Evolutionary conservation across 2,113 vertebrate species (phyloP), one percentile per base, ranked within the genome.

Genomic region (Kryptolebias marmoratus): DNA sequence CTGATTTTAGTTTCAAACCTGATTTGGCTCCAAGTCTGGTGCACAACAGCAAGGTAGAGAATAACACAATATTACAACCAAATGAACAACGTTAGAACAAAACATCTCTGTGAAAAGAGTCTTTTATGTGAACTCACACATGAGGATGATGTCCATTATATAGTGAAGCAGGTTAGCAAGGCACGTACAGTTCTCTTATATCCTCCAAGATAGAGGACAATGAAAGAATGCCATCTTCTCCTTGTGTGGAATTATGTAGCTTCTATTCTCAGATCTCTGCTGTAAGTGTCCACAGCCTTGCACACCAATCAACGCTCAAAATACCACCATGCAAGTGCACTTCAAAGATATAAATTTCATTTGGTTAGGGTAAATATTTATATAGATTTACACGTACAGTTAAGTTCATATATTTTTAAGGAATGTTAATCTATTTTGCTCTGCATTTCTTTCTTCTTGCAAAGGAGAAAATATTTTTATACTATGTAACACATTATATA

Each of bases 381-480:
- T 91, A 93, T 92, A 93, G 90, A 94, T 93, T 93, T 93, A 91
- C 88, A 93, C 88, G 91, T 82, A 94, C 88, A 92, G 92, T 92
- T 85, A 90, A 90, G 91, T 91, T 93, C 84, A 93, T 93, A 93
- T 93, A 94, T 57, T 91, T 94, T 93, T 90, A 88, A 91, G 86
- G 92, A 93, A 93, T 93, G 93, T 93, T 93, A 96, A 96, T 95
- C 93, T 90, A 90, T 85, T 87, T 90, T 87, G 68, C 54, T 80
- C 73, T 86, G 77, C 85, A 86, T 77, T 82, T 87, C 68, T 66
- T 86, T 84, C 78, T 87, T 87, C 83, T 84, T 92, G 91, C 88
- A 94, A 91, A 89, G 94, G 95, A 96, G 94, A 97, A 94, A 96
- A 96, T 95, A 95, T 93, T 96, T 95, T 95, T 93, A 94, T 96